Base-by-base conservation (phyloP, 2,888 invertebrate genomes). In the Athetis lepigone region DNA sequence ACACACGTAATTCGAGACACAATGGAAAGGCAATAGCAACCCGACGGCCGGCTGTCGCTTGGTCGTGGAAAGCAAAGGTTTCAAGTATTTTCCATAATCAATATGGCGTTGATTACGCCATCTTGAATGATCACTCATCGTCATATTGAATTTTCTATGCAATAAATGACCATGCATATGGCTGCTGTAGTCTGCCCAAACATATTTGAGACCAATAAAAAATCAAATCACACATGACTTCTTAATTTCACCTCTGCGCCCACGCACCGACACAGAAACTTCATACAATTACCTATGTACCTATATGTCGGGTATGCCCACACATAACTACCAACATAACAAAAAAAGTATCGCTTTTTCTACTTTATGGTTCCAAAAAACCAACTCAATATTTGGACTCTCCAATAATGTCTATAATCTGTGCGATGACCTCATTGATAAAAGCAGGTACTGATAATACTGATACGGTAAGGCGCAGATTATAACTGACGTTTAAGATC, bases 401-500 rank as follows among this genome's bases (percentile, higher is more conserved):
- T 68, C 50, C 46, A 64, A 54, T 63, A 55, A 64, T 45, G 55
- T 64, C 60, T 43, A 47, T 65, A 61, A 75, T 71, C 66, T 54
- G 33, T 68, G 9, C 58, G 49, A 68, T 68, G 68, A 73, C 70
- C 64, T 65, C 62, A 64, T 61, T 70, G 60, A 62, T 66, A 52
- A 62, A 65, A 37, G 16, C 55, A 70, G 27, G 45, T 43, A 40
- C 27, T 51, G 65, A 51, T 71, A 51, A 43, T 25, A 37, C n/a
- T 27, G 21, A 65, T 64, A 56, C 68, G 39, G 33, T 19, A 54
- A 23, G 13, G 36, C 47, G 27, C 29, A 37, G 55, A 47, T 56
- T 39, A 63, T 39, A 57, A 68, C 52, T 49, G 11, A 33, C 33
- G 37, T 16, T 4, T 39, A 46, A 37, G 64, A 37, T 33, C 45